phyloP scores from a whole-genome alignment of 2,888 invertebrate species.

The Phragmatobia fuliginosa region DNA sequence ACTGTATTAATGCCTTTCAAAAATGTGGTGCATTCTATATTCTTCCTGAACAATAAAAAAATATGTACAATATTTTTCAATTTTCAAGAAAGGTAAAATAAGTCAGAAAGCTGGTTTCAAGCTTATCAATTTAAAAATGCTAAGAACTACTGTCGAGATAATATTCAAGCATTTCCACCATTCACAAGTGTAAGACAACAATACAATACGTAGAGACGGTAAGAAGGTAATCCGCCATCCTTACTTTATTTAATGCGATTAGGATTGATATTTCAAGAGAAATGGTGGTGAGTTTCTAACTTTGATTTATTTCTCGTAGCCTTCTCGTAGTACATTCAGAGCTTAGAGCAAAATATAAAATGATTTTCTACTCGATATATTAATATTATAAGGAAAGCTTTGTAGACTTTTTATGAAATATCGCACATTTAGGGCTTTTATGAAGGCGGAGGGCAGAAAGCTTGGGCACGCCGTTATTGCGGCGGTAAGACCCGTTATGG shows the following conservation, averaged over 20 bases:
- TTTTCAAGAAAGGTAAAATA: neutral
- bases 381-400: too few relatives aligned
- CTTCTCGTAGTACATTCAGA: neutral
- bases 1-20: neutral
- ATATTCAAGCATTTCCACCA: neutral
- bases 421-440: too few relatives aligned
- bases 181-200: neutral
- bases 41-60: too few relatives aligned
- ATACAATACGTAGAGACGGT: neutral
- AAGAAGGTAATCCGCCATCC: neutral
- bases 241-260: neutral
- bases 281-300: neutral
- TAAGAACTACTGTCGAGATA: neutral
- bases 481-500: too few relatives aligned
- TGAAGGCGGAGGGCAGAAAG: too few relatives aligned
- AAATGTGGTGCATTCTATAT: neutral
- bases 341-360: neutral
- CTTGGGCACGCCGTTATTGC: too few relatives aligned
- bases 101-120: neutral
- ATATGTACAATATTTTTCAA: too few relatives aligned
- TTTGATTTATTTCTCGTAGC: neutral
- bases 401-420: too few relatives aligned
- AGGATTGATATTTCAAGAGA: neutral
- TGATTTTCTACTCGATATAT: too few relatives aligned
- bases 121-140: neutral